phyloP scores from a whole-genome alignment of 2,797 vertebrate species.

The Silurus lanzhouensis region DNA sequence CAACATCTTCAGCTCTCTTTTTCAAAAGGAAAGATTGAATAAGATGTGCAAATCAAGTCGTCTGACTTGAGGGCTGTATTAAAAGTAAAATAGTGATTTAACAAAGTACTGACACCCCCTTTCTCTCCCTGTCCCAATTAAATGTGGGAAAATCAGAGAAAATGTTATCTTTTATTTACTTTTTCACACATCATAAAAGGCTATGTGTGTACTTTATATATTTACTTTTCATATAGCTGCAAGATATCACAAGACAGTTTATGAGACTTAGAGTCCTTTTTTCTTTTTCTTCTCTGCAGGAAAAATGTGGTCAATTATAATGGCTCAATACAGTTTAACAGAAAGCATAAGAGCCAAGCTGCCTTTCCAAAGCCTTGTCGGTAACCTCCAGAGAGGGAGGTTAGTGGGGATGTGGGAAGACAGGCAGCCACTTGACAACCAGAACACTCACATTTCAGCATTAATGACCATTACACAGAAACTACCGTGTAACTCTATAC shows the following conservation, averaged over 20 bases:
- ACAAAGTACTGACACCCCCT: too few relatives aligned
- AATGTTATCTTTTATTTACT: too few relatives aligned
- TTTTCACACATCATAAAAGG: too few relatives aligned
- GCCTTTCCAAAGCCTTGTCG: constrained; percentile 29
- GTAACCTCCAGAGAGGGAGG: constrained; percentile 33
- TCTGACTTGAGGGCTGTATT: too few relatives aligned
- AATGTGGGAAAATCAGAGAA: too few relatives aligned
- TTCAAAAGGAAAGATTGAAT: too few relatives aligned
- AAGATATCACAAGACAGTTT: not conserved
- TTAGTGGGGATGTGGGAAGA: constrained; percentile 30
- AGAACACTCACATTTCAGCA: constrained; percentile 15
- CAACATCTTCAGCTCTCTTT: too few relatives aligned
- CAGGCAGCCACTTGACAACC: not conserved
- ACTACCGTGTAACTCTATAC: not conserved
- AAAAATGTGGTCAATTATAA: constrained; percentile 49
- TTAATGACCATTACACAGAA: constrained; percentile 39
- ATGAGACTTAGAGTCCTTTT: not conserved
- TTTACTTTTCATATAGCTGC: not conserved
- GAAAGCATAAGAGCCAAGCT: constrained; percentile 40
- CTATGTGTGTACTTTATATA: too few relatives aligned
- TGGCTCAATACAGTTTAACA: constrained; percentile 40
- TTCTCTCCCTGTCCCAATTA: too few relatives aligned
- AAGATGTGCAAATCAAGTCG: too few relatives aligned
- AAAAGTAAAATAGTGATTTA: too few relatives aligned
- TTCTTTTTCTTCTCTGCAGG: constrained; percentile 8